phyloP scores from a whole-genome alignment of 2,888 invertebrate genomes.

The Sarcophaga carnaria region DNA sequence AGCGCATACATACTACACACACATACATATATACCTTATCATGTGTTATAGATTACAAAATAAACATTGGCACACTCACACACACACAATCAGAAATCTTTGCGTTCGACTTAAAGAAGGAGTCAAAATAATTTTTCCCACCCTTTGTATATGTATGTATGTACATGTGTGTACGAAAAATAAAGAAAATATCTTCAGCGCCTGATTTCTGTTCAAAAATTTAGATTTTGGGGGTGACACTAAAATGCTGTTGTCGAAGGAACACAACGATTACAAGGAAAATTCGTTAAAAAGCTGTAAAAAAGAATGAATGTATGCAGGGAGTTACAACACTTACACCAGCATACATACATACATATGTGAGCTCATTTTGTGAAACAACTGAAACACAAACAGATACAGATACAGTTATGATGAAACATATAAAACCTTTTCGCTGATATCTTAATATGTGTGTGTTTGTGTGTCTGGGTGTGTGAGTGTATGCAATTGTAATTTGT shows the following conservation, averaged over 20 bases:
- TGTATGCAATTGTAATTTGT: background rate
- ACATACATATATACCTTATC: background rate
- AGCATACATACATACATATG: background rate
- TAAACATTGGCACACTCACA: background rate
- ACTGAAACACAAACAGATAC: background rate
- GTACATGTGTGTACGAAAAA: background rate
- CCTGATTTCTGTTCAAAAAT: background rate
- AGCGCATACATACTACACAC: background rate
- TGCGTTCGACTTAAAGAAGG: background rate
- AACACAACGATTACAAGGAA: conserved; percentile 32
- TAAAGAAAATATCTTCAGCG: background rate
- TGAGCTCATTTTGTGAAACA: background rate
- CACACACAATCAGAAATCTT: background rate
- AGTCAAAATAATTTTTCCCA: conserved; percentile 26
- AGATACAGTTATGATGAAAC: background rate
- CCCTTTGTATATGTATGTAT: background rate
- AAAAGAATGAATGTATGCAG: background rate
- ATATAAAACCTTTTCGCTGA: background rate
- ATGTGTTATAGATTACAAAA: background rate
- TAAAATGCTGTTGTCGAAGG: conserved; percentile 10
- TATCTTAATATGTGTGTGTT: background rate
- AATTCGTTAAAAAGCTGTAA: conserved; percentile 3
- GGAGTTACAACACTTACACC: background rate
- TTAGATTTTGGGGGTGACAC: conserved; percentile 1
- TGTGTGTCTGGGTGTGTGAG: background rate